Evolutionary conservation across 2,113 vertebrate genomes (phyloP).

Genomic region (Chunga burmeisteri): DNA sequence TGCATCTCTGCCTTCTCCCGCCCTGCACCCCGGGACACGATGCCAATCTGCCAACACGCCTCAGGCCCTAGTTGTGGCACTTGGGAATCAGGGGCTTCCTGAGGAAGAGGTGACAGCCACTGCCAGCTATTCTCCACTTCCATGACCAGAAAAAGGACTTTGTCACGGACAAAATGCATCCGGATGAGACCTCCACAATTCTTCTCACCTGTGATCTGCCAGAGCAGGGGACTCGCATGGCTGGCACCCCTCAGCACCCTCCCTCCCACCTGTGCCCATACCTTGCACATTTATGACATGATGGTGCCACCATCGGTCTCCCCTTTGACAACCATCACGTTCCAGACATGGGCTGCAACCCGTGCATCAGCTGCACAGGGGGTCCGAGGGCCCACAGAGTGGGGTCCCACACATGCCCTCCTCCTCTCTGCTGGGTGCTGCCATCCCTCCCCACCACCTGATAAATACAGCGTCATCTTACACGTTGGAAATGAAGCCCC

Average conservation of each 20-base stretch:
- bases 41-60: not conserved
- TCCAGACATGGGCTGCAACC: not conserved
- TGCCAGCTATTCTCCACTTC: not conserved
- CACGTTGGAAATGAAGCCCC: not conserved
- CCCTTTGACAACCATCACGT: not conserved
- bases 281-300: not conserved
- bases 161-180: not conserved
- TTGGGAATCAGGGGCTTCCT: not conserved
- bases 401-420: not conserved
- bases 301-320: not conserved
- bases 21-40: rapidly evolving
- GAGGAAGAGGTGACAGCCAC: not conserved
- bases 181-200: not conserved
- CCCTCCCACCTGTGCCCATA: rapidly evolving
- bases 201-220: not conserved
- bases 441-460: not conserved
- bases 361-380: not conserved
- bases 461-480: not conserved
- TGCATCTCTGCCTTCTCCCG: not conserved
- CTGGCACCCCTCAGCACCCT: not conserved
- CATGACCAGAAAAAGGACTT: not conserved
- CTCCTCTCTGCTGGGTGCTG: not conserved
- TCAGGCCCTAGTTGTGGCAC: not conserved
- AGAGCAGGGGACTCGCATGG: not conserved
- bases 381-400: not conserved